Conservation (phyloP, 2,888 invertebrate genomes). For the Eurytoma californica region DNA sequence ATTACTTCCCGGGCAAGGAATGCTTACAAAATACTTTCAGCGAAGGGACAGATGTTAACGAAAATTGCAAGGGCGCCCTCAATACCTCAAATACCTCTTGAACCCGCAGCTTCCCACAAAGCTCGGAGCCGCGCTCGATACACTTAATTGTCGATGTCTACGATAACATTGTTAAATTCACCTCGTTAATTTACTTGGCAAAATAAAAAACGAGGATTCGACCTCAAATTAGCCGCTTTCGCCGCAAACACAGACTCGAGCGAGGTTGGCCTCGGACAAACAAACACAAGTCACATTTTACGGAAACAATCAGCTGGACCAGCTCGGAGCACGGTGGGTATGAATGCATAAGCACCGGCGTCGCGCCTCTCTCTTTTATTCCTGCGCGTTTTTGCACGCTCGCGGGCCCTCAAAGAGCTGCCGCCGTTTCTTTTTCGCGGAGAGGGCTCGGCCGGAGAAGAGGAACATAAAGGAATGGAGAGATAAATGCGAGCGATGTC, state of each 20-base stretch:
- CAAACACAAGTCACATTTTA: slow-evolving; percentile 66
- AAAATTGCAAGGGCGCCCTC: slow-evolving; percentile 7
- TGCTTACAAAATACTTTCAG: slow-evolving; percentile 11
- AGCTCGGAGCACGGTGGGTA: slow-evolving; percentile 68
- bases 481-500: slow-evolving; percentile 49
- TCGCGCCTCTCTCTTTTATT: slow-evolving; percentile 68
- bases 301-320: slow-evolving; percentile 72
- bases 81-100: neutral
- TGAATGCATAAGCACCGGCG: slow-evolving; percentile 72
- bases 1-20: slow-evolving; percentile 12
- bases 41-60: neutral
- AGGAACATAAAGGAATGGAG: slow-evolving; percentile 1
- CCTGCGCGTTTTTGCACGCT: slow-evolving; percentile 44
- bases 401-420: slow-evolving; percentile 67
- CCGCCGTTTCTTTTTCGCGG: slow-evolving; percentile 59
- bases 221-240: neutral
- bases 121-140: neutral
- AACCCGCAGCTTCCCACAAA: neutral
- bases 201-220: slow-evolving; percentile 36
- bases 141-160: slow-evolving; percentile 7
- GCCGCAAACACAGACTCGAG: neutral
- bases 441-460: neutral
- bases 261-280: neutral
- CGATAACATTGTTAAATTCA: slow-evolving; percentile 22
- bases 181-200: neutral